Evolutionary conservation across 2,888 invertebrate genomes (phyloP), one percentile per base, ranked within the genome.

Genomic region (Stenodera caucasica): DNA sequence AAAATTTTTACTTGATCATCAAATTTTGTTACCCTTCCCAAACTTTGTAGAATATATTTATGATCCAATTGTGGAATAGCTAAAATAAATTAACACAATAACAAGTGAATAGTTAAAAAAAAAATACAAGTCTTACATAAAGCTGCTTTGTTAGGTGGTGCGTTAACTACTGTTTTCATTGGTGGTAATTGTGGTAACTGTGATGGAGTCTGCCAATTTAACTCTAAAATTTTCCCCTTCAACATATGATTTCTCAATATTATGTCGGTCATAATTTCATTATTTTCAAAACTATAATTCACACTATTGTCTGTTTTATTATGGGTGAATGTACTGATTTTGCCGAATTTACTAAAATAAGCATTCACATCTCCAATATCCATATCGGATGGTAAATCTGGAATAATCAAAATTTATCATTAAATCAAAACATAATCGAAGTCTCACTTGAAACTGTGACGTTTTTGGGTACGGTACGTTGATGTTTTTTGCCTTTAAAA

Each of bases 1-100:
- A 85, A 67, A 49, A 71, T 67, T 5, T 67, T 72, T 63, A 84
- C 61, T 75, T 85, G 84, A 15, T 75, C 60, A 49, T 78, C 70
- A 74, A 84, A 83, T 63, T 77, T 76, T 0, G 72, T 56, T 54
- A 82, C 67, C 12, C 55, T 30, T 63, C 67, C 64, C 23, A 75
- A 54, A 14, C 53, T 60, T 32, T 67, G 51, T 12, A 69, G 63
- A 12, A 72, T 68, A 14, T 53, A 23, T 50, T 69, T 61, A n/a
- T 60, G 56, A 55, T 71, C 65, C 55, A 18, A 18, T 21, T 4
- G 18, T 0, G 40, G 40, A 11, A 8, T 18, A 18, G 5, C 40
- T 40, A 9, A 37, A 37, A 26, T 26, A 26, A n/a, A n/a, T n/a
- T n/a, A n/a, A n/a, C n/a, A n/a, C n/a, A 35, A 35, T 6, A 35